Evolutionary conservation across 2,888 invertebrate species (phyloP), one percentile per base, ranked within the genome.

Genomic region (Synanthedon vespiformis): DNA sequence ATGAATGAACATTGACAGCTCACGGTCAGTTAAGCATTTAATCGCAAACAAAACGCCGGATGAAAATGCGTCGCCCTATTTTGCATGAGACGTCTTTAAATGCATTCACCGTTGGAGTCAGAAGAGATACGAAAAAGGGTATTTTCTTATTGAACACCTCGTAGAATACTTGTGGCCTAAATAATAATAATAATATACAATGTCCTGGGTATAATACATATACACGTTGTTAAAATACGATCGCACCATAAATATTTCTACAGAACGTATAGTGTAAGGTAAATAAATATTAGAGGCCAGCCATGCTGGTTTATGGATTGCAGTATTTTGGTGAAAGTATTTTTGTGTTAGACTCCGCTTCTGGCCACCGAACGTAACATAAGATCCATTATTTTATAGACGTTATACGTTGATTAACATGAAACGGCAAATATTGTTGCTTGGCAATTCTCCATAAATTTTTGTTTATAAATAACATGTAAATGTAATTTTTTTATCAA

Each of bases 321-420:
- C 63, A 68, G 70, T 75, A 72, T 77, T 80, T 76, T 59, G 62
- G 68, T 71, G 69, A 76, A 77, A 75, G 73, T 76, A 74, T 79
- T 78, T 77, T 71, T 64, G 68, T 65, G 60, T 48, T 22, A 22
- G 48, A 16, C 13, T 22, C 66, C 66, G 67, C 48, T 67, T 65
- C 58, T 65, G 61, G 57, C 62, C 62, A 64, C 67, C 67, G 63
- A 67, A 68, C 67, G 61, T 65, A 55, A 56, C 62, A 34, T 34
- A 54, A 61, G 58, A 63, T 55, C 57, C 56, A 61, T 66, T 71
- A 74, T 71, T 74, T 74, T 55, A 58, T 57, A 52, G 54, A 49
- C 51, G 53, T 53, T 48, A 40, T 52, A 48, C 53, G 49, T 63
- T 68, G 64, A 70, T 68, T 70, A 65, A 64, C 66, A 60, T 64